Percentiles rank a stretch among this genome's conserved stretches.
Evolutionary conservation across 2,113 vertebrate species (phyloP).

Genomic region (Cacatua alba): DNA sequence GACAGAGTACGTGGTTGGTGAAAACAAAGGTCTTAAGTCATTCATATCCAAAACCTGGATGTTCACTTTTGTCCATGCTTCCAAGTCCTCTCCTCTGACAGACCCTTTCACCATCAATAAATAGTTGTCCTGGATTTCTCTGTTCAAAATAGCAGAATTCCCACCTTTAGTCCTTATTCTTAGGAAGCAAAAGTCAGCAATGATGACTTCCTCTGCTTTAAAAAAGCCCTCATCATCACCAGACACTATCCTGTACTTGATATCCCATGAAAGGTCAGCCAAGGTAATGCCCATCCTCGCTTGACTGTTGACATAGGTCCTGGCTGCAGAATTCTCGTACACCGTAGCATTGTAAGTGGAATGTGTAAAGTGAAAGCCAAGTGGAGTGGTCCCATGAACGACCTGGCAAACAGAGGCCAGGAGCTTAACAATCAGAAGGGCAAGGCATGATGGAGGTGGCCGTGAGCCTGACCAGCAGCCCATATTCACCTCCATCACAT

Average conservation of each 20-base stretch:
- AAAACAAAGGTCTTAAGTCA: constrained; percentile 97
- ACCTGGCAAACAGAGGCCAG: constrained; percentile 77
- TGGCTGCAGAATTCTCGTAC: constrained; percentile 95
- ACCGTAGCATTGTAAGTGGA: constrained; percentile 90
- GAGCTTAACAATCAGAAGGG: constrained; percentile 81
- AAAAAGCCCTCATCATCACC: constrained; percentile 98
- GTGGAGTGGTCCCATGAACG: constrained; percentile 67
- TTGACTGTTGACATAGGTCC: constrained; percentile 93
- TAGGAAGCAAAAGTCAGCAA: constrained; percentile 97
- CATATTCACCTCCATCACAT: constrained; percentile 93
- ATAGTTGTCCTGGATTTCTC: constrained; percentile 97
- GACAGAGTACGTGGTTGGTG: constrained; percentile 95
- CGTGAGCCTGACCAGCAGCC: constrained; percentile 84
- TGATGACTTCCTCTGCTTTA: constrained; percentile 92
- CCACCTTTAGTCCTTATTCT: constrained; percentile 97
- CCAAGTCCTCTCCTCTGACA: constrained; percentile 90
- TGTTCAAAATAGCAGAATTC: constrained; percentile 94
- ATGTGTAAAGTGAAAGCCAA: constrained; percentile 89
- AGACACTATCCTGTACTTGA: constrained; percentile 94
- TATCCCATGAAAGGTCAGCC: constrained; percentile 89
- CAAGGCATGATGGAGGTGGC: constrained; percentile 77
- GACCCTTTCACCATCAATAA: constrained; percentile 92
- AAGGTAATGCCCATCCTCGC: constrained; percentile 92
- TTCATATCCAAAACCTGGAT: constrained; percentile 98
- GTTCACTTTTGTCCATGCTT: constrained; percentile 95